Percentiles rank a stretch among this genome's conserved stretches.
These are phyloP conservation scores for Epinotia nisella DNA, from an alignment of 2,888 invertebrate genomes.

Conservation along the genomic window DNA sequence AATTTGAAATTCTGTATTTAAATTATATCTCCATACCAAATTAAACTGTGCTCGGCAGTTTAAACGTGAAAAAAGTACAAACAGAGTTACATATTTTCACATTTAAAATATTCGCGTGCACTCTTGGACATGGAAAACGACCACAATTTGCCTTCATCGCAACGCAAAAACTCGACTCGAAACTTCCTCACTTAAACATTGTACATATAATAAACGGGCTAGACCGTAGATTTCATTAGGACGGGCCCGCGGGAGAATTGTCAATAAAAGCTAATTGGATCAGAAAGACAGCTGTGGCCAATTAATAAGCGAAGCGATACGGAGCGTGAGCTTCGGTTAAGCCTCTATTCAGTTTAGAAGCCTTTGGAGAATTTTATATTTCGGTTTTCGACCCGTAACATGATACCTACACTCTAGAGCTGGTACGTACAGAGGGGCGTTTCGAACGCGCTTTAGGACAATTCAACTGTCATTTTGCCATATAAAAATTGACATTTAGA, in stretches of 20 bases:
- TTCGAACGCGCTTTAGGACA: too few species aligned
- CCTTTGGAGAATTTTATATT: background rate
- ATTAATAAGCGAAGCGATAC: slow-evolving; percentile 53
- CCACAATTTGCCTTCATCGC: background rate
- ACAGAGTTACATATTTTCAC: too few species aligned
- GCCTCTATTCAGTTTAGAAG: background rate
- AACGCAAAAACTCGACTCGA: background rate
- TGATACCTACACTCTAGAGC: too few species aligned
- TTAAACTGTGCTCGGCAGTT: too few species aligned
- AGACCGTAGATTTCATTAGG: slow-evolving; percentile 58
- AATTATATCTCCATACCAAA: too few species aligned
- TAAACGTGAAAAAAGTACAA: too few species aligned
- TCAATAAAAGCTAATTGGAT: slow-evolving; percentile 71
- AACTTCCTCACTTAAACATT: slow-evolving; percentile 30
- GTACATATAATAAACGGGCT: slow-evolving; percentile 25
- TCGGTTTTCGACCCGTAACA: background rate
- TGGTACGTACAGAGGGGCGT: too few species aligned
- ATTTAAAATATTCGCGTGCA: too few species aligned
- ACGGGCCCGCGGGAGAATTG: slow-evolving; percentile 55
- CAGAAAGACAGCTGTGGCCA: slow-evolving; percentile 61
- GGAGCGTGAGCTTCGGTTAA: background rate
- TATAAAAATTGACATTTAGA: too few species aligned
- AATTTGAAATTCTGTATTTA: too few species aligned
- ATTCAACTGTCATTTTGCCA: too few species aligned
- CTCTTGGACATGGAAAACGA: too few species aligned